These are phyloP conservation scores for Apamea crenata DNA, from an alignment of 2,888 invertebrate genomes.

Conservation along the genomic window DNA sequence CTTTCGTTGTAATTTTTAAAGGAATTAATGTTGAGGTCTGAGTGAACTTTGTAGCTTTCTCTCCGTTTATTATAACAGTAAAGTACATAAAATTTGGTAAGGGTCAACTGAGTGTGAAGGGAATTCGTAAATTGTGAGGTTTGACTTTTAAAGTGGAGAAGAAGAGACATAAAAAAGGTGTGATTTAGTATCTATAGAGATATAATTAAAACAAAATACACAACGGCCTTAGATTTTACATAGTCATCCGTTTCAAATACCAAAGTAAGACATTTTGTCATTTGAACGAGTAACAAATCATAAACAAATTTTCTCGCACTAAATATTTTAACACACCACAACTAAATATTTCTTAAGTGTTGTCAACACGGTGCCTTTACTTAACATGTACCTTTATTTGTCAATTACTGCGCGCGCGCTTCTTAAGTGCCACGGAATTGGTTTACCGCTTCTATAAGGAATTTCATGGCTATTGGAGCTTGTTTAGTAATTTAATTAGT, in stretches of 20 bases:
- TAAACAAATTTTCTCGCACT: constrained; percentile 64
- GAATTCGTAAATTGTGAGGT: constrained; percentile 49
- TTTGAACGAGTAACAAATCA: constrained; percentile 38
- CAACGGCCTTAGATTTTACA: not conserved
- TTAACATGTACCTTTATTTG: constrained; percentile 84
- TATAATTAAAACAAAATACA: not conserved
- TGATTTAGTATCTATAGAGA: not conserved
- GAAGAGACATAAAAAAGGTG: not conserved
- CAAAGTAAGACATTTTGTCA: not conserved
- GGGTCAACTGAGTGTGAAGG: constrained; percentile 52
- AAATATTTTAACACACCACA: constrained; percentile 71
- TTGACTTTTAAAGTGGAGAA: constrained; percentile 31
- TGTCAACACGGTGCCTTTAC: constrained; percentile 73
- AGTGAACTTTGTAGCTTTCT: constrained; percentile 58
- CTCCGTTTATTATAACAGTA: constrained; percentile 51
- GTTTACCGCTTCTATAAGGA: constrained; percentile 87
- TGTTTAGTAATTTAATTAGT: constrained; percentile 88
- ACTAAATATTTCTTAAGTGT: constrained; percentile 76
- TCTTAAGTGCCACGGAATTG: constrained; percentile 85
- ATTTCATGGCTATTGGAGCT: constrained; percentile 87
- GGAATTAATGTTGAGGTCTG: constrained; percentile 53
- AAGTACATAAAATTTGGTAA: constrained; percentile 41
- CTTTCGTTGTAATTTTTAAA: constrained; percentile 61
- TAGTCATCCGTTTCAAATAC: not conserved
- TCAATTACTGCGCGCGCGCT: constrained; percentile 82